Conservation (phyloP, 2,797 vertebrate genomes). For the Thripadectes ignobilis region DNA sequence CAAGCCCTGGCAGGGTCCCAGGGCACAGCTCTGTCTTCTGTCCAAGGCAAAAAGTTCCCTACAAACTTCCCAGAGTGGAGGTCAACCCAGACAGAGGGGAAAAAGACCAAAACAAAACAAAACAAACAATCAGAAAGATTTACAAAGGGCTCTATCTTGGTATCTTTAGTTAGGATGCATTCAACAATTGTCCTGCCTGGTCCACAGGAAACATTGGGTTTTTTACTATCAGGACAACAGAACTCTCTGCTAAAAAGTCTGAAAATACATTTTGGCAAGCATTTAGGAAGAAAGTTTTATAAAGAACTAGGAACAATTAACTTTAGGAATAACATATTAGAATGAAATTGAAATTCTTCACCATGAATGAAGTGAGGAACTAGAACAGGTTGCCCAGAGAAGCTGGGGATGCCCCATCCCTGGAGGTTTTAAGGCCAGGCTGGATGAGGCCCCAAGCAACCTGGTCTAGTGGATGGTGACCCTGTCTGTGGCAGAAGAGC, state of each 20-base stretch:
- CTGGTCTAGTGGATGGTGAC: not conserved
- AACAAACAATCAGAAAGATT: not conserved
- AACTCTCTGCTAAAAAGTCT: not conserved
- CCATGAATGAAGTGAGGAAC: not conserved
- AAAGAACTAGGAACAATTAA: not conserved
- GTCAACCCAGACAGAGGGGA: not conserved
- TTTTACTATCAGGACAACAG: not conserved
- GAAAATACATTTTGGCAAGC: not conserved
- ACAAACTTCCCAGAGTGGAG: not conserved
- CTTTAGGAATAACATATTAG: not conserved
- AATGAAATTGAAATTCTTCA: not conserved
- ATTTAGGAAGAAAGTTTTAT: not conserved
- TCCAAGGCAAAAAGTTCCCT: not conserved
- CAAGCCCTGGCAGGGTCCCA: rapidly evolving
- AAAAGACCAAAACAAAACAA: not conserved
- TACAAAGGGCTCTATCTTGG: not conserved
- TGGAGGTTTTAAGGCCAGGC: not conserved
- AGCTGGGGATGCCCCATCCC: not conserved
- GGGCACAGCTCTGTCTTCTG: not conserved
- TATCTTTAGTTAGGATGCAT: not conserved
- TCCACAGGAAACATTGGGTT: not conserved
- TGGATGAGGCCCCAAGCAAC: not conserved
- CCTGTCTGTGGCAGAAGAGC: no score
- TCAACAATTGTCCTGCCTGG: not conserved
- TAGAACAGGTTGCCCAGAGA: not conserved